Base-by-base conservation (phyloP, 2,797 vertebrate genomes). In the Agapornis canus region DNA sequence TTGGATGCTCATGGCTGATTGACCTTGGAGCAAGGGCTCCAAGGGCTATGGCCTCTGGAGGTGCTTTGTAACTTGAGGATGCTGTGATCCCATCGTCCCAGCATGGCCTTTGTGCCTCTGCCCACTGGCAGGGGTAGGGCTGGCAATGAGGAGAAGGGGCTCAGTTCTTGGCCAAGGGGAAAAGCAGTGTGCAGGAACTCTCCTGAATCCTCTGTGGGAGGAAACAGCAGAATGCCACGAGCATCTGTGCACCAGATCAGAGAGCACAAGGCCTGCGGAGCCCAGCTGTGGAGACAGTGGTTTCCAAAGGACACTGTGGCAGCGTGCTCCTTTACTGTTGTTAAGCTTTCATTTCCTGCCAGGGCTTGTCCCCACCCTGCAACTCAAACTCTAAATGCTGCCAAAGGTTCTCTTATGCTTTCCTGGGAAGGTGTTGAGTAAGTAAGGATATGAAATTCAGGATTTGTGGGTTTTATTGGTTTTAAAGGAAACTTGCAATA, bases 401-500 rank as follows among this genome's bases (percentile, higher is more conserved):
- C 9, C 3, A 14, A 25, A 39, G 37, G 27, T 52, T 54, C 32
- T 47, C 32, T 18, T 21, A 23, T 8, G 19, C 10, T 61, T 19
- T 26, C 20, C 9, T 21, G 66, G 26, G 6, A 60, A 43, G 21
- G 4, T 27, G 42, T 11, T 15, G 17, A 98, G 97, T 98, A 97
- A 96, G 97, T 98, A 97, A 97, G 97, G 97, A 97, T 97, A 96
- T 97, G 98, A 97, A 98, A 98, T 99, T 99, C 99, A 99, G 98
- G 99, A 99, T 98, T 99, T 99, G 98, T 99, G 99, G 98, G 99
- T 99, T 98, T 99, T 99, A 99, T 99, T 99, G 98, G 99, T 99
- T 99, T 99, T 99, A 99, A 99, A 99, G 98, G 99, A 99, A 98
- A 99, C 99, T 99, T 99, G 99, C 98, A 99, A 98, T 98, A 99